Percentiles rank a stretch among this genome's conserved stretches.
These are phyloP conservation scores for Epiblema foenella DNA, from an alignment of 2,888 invertebrate species.

Conservation along the genomic window DNA sequence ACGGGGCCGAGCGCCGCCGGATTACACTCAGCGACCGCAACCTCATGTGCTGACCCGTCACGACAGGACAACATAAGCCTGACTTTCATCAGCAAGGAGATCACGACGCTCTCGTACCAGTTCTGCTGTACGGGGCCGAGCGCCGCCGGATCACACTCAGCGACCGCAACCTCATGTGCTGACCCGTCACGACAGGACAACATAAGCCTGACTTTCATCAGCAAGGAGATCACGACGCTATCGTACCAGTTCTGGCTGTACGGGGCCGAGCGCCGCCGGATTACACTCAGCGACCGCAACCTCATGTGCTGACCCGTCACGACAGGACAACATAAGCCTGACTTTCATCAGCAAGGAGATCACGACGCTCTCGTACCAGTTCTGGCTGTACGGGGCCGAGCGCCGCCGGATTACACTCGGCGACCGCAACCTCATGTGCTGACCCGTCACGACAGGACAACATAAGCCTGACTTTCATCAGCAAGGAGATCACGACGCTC, in stretches of 20 bases:
- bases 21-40: too few relatives aligned
- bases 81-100: slow-evolving; percentile 57
- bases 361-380: slow-evolving; percentile 62
- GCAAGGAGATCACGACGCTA: slow-evolving; percentile 55
- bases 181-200: slow-evolving; percentile 57
- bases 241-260: slow-evolving; percentile 70
- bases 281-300: background rate
- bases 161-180: too few relatives aligned
- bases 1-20: too few relatives aligned
- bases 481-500: slow-evolving; percentile 55
- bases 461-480: slow-evolving; percentile 62
- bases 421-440: too few relatives aligned
- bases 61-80: slow-evolving; percentile 64
- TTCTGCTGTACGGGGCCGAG: slow-evolving; percentile 66
- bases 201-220: slow-evolving; percentile 62
- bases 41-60: too few relatives aligned
- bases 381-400: slow-evolving; percentile 64
- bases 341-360: slow-evolving; percentile 58
- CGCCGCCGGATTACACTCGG: too few relatives aligned
- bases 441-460: slow-evolving; percentile 57
- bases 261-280: slow-evolving; percentile 51
- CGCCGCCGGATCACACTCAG: too few relatives aligned
- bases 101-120: slow-evolving; percentile 62
- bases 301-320: slow-evolving; percentile 34
- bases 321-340: slow-evolving; percentile 64